Base-by-base conservation (phyloP, 1,140 invertebrate genomes). In the Megalopta genalis region DNA sequence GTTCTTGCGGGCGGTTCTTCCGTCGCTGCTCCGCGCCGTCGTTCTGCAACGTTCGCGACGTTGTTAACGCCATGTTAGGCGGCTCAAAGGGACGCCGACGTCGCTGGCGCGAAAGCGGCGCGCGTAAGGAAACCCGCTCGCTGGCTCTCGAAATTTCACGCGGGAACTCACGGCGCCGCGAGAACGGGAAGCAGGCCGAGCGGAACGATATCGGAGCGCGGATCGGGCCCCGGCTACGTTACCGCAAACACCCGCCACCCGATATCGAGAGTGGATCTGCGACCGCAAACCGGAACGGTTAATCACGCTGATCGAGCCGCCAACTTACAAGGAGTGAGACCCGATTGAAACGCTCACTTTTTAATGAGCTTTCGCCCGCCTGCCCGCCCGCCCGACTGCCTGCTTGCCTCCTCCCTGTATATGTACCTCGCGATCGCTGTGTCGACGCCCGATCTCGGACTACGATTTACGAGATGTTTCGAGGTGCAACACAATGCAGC, bases 231-330 rank as follows among this genome's bases (percentile, higher is more conserved):
- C 10, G 27, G 37, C 14, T 57, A 76, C 64, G 65, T 76, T 76
- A 76, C 64, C 73, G 64, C 73, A 23, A 68, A 42, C 32, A 59
- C 46, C n/a, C 16, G 46, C 46, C 72, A 74, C 52, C 52, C 37
- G 49, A 59, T 68, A 67, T 65, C 73, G 37, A 0, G 32, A 57
- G 49, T 57, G 18, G 73, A 68, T 76, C 64, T 25, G 27, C 7
- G 37, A 10, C 25, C 23, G 27, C 72, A 27, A 76, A 42, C 64
- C 66, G 49, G 37, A 27, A 76, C 65, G 73, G 37, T 76, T 76
- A 76, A 76, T 76, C 73, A 59, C 37, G 73, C 23, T 32, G 52
- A 25, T 27, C 21, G 16, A 42, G 32, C 63, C 39, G 49, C 21
- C 12, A 68, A 46, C 66, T 57, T 57, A 57, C 49, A 52, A 52